Evolutionary conservation across 2,888 invertebrate genomes (phyloP), one percentile per base, ranked within the genome.

Genomic region (Clitarchus hookeri): DNA sequence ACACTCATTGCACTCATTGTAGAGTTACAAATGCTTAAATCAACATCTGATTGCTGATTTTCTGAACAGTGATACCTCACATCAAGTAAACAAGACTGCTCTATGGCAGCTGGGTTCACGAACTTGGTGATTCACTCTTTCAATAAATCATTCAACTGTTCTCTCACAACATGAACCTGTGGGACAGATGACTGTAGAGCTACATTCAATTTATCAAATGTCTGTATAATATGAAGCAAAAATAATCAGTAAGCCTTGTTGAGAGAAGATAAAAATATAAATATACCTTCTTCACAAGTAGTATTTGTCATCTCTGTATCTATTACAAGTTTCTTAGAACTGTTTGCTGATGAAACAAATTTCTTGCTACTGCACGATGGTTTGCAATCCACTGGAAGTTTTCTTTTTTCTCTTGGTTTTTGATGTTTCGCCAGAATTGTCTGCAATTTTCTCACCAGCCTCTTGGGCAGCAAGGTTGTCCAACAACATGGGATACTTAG

Each of bases 161-260:
- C 13, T 65, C 65, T 65, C n/a, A 65, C 13, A 9, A 19, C 16
- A n/a, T 65, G 65, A n/a, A 65, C 16, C n/a, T 65, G 65, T 16
- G 65, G 65, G n/a, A 65, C 65, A 65, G 65, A 65, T 65, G 65
- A 82, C 27, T 82, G 82, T 25, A 82, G 19, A 82, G 23, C 44
- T 26, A 19, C 19, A 19, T 82, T 82, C 44, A 82, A 12, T 44
- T 27, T 82, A 19, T 82, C 27, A 27, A 82, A 82, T 16, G 27
- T 36, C n/a, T 2, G 82, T 82, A 82, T 82, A 6, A 44, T 25
- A 82, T 44, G 16, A 82, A 82, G 82, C 19, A 65, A n/a, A 27
- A 82, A 44, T 19, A 82, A 82, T 6, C 78, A 78, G 19, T 6
- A 78, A 25, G 11, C 78, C n/a, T 78, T 78, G 78, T 23, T 78